Evolutionary conservation across 2,888 invertebrate genomes (phyloP), one percentile per base, ranked within the genome.

Genomic region (Blomia tropicalis): DNA sequence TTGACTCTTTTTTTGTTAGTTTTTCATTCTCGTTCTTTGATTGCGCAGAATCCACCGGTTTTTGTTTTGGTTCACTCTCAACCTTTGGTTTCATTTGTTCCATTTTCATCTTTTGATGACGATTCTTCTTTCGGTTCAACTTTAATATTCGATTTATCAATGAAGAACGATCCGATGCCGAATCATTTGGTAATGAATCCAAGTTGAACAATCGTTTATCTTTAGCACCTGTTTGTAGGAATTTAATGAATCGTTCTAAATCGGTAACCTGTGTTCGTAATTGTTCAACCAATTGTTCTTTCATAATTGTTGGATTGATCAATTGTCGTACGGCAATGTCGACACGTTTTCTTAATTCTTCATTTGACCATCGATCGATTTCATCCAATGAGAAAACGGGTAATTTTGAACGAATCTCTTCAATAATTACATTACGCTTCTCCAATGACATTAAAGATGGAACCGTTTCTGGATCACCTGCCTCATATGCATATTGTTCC

Each of bases 211-310:
- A 7, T n/a, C 23, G n/a, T 3, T 58, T 17, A 43, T 17, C 17
- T 4, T 41, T 22, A 19, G 25, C 63, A 60, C 69, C 70, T 68
- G 84, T 84, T 79, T 98, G 96, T 70, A 99, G 79, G 71, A 93
- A 85, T 69, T 86, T 83, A 69, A 99, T 93, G 72, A 96, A 98
- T 67, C 93, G 82, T 74, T 99, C 96, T 75, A 99, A 80, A 75
- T 99, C 98, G 47, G 85, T 83, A 61, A 99, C 90, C 77, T 99
- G 96, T 0, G 91, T 89, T 75, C 95, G 93, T 23, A 99, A 77
- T 75, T 98, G 96, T 53, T 81, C 80, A 23, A 98, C 92, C 22
- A 98, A 79, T 74, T 95, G 92, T 71, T 95, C 95, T 75, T 96
- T 95, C 77, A 95, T 90, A 73, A 90, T 85, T 66, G 92, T 80